Conservation (phyloP, 37 sponge, comb jelly and placozoan species). For the Petrosia ficiformis region DNA sequence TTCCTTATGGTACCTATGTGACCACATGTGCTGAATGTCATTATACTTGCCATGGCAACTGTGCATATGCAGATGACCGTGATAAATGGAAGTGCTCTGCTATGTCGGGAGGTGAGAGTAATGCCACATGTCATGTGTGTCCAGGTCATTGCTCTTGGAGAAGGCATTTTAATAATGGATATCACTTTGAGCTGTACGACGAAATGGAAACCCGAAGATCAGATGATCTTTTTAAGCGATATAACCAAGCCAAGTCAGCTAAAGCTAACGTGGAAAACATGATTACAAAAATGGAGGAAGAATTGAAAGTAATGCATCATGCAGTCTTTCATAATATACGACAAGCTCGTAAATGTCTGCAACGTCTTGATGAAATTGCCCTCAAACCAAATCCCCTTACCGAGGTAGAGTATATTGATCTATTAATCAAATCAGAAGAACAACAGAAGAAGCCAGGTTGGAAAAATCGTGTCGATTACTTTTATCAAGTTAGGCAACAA, state of each 20-base stretch:
- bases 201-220: conserved; percentile 43
- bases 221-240: conserved; percentile 54
- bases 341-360: conserved; percentile 11
- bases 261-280: conserved; percentile 25
- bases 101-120: conserved; percentile 34
- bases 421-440: conserved; percentile 70
- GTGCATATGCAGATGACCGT: conserved; percentile 41
- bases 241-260: conserved; percentile 22
- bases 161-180: conserved; percentile 53
- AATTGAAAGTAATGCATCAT: conserved; percentile 4
- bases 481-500: not conserved
- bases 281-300: conserved; percentile 22
- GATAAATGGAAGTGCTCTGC: conserved; percentile 62
- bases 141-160: conserved; percentile 58
- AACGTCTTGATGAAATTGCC: conserved; percentile 63
- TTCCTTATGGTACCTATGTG: conserved; percentile 38
- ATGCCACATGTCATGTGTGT: conserved; percentile 49
- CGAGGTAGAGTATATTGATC: conserved; percentile 73
- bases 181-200: conserved; percentile 47
- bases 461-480: not conserved
- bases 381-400: conserved; percentile 64
- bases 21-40: conserved; percentile 77
- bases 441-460: not conserved
- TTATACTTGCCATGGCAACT: conserved; percentile 66
- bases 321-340: conserved; percentile 16